Conservation (phyloP, 2,888 invertebrate species). For the Megaustenia siamemsis region DNA sequence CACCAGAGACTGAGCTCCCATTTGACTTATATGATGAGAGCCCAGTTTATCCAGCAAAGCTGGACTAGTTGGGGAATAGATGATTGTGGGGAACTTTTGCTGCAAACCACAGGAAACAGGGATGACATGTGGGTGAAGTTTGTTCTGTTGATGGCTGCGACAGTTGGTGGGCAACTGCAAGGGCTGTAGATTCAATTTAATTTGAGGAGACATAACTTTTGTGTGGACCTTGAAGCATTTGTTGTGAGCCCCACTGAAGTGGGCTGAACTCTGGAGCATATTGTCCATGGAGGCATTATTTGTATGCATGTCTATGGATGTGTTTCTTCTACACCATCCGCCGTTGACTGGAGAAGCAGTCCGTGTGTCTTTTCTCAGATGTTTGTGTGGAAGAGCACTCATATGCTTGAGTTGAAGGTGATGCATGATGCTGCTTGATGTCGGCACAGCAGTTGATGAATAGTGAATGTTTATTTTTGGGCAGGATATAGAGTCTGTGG, state of each 20-base stretch:
- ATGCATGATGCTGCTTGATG: slow-evolving; percentile 17
- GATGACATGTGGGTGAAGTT: slow-evolving; percentile 23
- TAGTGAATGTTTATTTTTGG: slow-evolving; percentile 50
- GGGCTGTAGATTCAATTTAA: slow-evolving; percentile 31
- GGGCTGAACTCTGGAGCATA: background rate
- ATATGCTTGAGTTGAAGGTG: slow-evolving; percentile 14
- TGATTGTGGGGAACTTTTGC: slow-evolving; percentile 24
- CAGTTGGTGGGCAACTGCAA: slow-evolving; percentile 32
- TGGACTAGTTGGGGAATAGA: slow-evolving; percentile 13
- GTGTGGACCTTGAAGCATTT: slow-evolving; percentile 47
- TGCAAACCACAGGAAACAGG: slow-evolving; percentile 41
- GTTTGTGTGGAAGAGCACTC: slow-evolving; percentile 22
- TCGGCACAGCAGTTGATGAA: background rate
- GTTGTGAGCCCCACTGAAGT: slow-evolving; percentile 8
- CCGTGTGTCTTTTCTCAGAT: background rate
- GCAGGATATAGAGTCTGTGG: slow-evolving; percentile 23
- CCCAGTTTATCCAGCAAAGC: slow-evolving; percentile 42
- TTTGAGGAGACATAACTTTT: slow-evolving; percentile 11
- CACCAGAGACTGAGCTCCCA: background rate
- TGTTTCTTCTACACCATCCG: slow-evolving; percentile 42
- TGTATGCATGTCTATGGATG: slow-evolving; percentile 45
- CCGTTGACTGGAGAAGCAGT: slow-evolving; percentile 1
- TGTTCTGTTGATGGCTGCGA: slow-evolving; percentile 14
- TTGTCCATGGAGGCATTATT: slow-evolving; percentile 41
- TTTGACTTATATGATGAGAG: slow-evolving; percentile 30